Percentiles rank a stretch among this genome's conserved stretches.
Conservation (phyloP, 2,888 invertebrate genomes). For the Phengaris alcon region DNA sequence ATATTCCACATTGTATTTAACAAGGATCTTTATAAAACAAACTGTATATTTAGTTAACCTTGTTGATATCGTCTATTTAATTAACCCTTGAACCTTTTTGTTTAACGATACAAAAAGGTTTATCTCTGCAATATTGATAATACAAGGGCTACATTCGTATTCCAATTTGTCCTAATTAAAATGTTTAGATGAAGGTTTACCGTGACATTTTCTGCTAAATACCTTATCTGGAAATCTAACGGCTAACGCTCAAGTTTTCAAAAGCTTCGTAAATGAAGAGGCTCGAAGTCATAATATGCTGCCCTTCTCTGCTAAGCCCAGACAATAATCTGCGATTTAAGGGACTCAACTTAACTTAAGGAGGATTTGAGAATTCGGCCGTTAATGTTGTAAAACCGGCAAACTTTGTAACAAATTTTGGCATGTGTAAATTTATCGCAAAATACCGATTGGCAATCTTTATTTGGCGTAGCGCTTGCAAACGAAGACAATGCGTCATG, state of each 20-base stretch:
- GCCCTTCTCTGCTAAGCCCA: too few relatives aligned
- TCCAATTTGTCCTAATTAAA: background rate
- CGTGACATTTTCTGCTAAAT: background rate
- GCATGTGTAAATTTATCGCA: background rate
- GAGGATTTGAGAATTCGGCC: too few relatives aligned
- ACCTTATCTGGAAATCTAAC: too few relatives aligned
- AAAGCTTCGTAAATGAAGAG: too few relatives aligned
- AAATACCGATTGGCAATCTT: background rate
- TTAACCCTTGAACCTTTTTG: conserved; percentile 17
- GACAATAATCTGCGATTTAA: too few relatives aligned
- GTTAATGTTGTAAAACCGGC: too few relatives aligned
- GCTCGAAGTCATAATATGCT: too few relatives aligned
- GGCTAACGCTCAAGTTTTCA: too few relatives aligned
- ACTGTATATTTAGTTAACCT: background rate
- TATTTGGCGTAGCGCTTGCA: conserved; percentile 25
- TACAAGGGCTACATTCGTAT: background rate
- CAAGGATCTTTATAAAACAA: background rate
- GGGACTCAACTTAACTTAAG: too few relatives aligned
- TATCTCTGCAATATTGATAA: conserved; percentile 6
- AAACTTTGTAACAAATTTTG: too few relatives aligned
- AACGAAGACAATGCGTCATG: conserved; percentile 38
- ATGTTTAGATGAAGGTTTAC: background rate
- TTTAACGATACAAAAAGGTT: conserved; percentile 14
- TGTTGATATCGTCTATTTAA: background rate
- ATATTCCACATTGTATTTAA: background rate